These are phyloP conservation scores for Cephus rjabovi DNA, from an alignment of 2,888 invertebrate genomes.

Conservation along the genomic window DNA sequence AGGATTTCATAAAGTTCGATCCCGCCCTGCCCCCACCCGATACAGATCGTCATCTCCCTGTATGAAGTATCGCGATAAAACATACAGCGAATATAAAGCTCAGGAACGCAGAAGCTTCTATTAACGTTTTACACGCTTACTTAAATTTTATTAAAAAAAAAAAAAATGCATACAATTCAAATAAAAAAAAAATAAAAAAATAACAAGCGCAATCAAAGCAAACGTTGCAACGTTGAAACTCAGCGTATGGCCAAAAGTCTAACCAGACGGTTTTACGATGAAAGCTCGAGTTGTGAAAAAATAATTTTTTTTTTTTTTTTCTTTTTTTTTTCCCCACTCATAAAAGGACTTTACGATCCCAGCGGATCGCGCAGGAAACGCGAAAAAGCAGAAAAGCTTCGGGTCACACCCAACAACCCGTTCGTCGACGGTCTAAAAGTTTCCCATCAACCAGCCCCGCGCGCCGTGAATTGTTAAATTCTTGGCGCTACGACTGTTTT, in stretches of 20 bases:
- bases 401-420: neutral
- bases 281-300: neutral
- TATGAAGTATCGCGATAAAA: too few relatives aligned
- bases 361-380: constrained; percentile 40
- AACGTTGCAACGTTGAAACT: neutral
- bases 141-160: too few relatives aligned
- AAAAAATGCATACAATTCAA: too few relatives aligned
- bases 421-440: neutral
- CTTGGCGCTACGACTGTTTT: neutral
- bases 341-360: constrained; percentile 46
- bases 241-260: neutral
- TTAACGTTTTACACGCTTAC: too few relatives aligned
- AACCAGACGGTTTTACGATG: neutral
- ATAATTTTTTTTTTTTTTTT: neutral
- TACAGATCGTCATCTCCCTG: too few relatives aligned
- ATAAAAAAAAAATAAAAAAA: too few relatives aligned
- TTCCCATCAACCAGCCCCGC: neutral
- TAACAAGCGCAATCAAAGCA: too few relatives aligned
- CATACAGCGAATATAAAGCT: too few relatives aligned
- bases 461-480: neutral
- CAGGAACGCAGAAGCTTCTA: too few relatives aligned
- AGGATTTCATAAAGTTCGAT: too few relatives aligned
- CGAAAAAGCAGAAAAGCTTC: constrained; percentile 12
- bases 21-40: too few relatives aligned
- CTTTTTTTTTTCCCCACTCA: constrained; percentile 10